Conservation (phyloP, 2,113 vertebrate genomes). For the Delphinus delphis region DNA sequence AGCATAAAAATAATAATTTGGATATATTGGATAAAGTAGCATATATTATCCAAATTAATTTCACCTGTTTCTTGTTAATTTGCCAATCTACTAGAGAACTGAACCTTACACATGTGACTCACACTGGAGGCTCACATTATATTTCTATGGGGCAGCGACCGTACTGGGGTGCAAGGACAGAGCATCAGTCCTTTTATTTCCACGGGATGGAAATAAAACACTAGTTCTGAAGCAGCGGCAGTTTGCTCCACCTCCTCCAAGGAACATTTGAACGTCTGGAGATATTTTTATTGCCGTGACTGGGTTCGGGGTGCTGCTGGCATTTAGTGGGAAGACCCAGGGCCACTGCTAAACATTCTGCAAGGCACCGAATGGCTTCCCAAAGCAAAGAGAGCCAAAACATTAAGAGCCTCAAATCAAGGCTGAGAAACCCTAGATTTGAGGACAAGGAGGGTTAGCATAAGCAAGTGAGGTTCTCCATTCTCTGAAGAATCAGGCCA, state of each 20-base stretch:
- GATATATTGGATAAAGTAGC: neutral
- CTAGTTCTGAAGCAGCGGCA: neutral
- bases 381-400: neutral
- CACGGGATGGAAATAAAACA: neutral
- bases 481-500: neutral
- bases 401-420: neutral
- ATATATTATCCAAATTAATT: neutral
- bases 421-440: neutral
- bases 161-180: neutral
- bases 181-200: neutral
- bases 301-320: rapidly evolving
- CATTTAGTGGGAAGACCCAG: neutral
- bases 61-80: neutral
- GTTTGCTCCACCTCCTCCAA: neutral
- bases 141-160: neutral
- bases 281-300: neutral
- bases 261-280: neutral
- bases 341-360: neutral
- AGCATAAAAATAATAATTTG: neutral
- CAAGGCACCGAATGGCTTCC: neutral
- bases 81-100: neutral
- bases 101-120: neutral
- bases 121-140: neutral
- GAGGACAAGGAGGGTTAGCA: neutral
- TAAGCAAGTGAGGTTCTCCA: neutral